Conservation (phyloP, 2,888 invertebrate species). For the Nemapogon koenigi region DNA sequence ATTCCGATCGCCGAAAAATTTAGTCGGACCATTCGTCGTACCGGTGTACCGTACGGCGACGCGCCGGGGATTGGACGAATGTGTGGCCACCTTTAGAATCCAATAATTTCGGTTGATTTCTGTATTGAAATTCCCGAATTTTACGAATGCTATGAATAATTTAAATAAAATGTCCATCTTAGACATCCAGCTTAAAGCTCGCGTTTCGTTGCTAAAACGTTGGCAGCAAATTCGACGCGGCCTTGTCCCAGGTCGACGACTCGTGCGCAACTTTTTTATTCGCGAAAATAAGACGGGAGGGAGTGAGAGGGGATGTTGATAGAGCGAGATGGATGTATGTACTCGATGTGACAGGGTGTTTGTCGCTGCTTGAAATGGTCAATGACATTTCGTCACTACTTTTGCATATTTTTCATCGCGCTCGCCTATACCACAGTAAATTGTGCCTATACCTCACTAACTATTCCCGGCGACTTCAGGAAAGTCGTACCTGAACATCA, state of each 20-base stretch:
- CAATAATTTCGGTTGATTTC: no score
- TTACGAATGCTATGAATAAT: background rate
- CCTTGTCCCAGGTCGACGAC: slow-evolving; percentile 53
- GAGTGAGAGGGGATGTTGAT: slow-evolving; percentile 8
- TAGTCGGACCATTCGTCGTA: no score
- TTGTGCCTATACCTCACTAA: no score
- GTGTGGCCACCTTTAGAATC: no score
- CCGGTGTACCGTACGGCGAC: no score
- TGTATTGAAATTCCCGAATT: no score
- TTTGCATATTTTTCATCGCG: slow-evolving; percentile 6
- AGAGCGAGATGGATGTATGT: slow-evolving; percentile 3
- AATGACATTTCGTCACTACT: slow-evolving; percentile 7
- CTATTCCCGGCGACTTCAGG: no score
- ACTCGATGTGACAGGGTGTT: background rate
- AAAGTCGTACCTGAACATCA: no score
- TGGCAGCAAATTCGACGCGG: slow-evolving; percentile 41
- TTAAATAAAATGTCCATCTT: background rate
- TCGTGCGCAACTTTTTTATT: slow-evolving; percentile 31
- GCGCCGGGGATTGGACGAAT: no score
- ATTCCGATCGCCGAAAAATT: no score
- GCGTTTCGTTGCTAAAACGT: slow-evolving; percentile 1
- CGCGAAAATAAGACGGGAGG: slow-evolving; percentile 30
- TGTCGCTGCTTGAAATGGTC: slow-evolving; percentile 3
- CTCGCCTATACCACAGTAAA: no score
- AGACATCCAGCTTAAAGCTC: background rate